phyloP scores from a whole-genome alignment of 64 coral and sea anemone species.

The Pocillopora verrucosa region DNA sequence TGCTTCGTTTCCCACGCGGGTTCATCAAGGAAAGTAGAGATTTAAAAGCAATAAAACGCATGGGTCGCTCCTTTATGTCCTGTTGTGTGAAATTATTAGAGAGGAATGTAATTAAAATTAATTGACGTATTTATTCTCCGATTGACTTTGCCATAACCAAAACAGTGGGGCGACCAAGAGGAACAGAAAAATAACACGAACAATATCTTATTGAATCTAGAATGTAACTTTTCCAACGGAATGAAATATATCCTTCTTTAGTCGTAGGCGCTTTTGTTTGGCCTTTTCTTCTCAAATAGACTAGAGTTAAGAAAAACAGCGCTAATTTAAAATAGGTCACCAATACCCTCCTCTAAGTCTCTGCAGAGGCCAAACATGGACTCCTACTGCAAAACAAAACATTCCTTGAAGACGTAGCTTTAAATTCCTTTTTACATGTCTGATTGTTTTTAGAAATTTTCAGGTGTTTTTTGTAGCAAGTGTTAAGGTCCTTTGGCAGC shows the following conservation, averaged over 20 bases:
- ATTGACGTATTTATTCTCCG: background rate
- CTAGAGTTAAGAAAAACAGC: background rate
- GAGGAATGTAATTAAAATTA: constrained; percentile 12
- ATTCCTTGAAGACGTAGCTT: background rate
- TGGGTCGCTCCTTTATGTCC: background rate
- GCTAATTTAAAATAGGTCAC: background rate
- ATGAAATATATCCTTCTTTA: background rate
- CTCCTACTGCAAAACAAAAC: background rate
- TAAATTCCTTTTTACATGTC: background rate
- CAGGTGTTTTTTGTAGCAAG: background rate
- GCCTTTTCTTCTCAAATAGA: background rate
- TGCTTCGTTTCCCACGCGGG: background rate
- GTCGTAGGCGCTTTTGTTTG: background rate
- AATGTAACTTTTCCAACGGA: background rate
- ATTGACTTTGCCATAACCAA: background rate
- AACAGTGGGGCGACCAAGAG: background rate
- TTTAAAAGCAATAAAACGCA: background rate
- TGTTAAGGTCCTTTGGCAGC: background rate
- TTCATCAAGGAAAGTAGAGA: background rate
- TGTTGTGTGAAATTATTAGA: background rate
- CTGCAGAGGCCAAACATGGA: background rate
- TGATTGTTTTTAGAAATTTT: background rate
- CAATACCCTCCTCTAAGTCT: constrained; percentile 8
- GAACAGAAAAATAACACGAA: background rate
- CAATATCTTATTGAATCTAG: background rate